A percentile compares a stretch with the other conserved stretches of the same genome.
Conservation (phyloP, 2,113 vertebrate species). For the Fulica atra region DNA sequence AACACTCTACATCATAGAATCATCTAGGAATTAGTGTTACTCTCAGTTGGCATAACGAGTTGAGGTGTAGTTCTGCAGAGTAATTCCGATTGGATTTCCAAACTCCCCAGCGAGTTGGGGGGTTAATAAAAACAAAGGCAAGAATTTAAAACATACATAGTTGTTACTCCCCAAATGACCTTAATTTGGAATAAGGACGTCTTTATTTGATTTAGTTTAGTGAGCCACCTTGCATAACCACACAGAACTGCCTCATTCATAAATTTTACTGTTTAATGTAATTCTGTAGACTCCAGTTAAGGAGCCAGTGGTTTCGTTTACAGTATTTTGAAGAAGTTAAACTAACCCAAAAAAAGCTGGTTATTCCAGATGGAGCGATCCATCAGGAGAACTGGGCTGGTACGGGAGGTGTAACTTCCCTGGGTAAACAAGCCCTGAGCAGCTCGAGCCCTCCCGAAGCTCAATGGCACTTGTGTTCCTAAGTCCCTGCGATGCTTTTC, state of each 20-base stretch:
- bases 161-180: neutral
- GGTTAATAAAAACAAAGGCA: neutral
- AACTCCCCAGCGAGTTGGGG: neutral
- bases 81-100: neutral
- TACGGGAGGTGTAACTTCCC: neutral
- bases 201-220: slow-evolving; percentile 37
- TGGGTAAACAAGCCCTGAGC: neutral
- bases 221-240: slow-evolving; percentile 12
- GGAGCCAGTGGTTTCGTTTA: slow-evolving; percentile 27
- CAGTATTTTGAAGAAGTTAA: neutral
- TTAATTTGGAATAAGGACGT: slow-evolving; percentile 1
- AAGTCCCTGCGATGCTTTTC: neutral
- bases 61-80: neutral
- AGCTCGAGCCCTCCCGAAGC: neutral
- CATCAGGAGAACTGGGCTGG: neutral
- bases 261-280: slow-evolving; percentile 24
- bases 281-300: neutral
- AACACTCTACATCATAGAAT: neutral
- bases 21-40: neutral
- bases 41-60: neutral
- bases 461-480: neutral
- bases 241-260: slow-evolving; percentile 16
- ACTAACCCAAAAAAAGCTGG: neutral
- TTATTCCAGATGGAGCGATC: neutral
- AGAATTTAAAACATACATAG: neutral